Evolutionary conservation across 2,797 vertebrate species (phyloP), one percentile per base, ranked within the genome.

Genomic region (Gymnothorax javanicus): DNA sequence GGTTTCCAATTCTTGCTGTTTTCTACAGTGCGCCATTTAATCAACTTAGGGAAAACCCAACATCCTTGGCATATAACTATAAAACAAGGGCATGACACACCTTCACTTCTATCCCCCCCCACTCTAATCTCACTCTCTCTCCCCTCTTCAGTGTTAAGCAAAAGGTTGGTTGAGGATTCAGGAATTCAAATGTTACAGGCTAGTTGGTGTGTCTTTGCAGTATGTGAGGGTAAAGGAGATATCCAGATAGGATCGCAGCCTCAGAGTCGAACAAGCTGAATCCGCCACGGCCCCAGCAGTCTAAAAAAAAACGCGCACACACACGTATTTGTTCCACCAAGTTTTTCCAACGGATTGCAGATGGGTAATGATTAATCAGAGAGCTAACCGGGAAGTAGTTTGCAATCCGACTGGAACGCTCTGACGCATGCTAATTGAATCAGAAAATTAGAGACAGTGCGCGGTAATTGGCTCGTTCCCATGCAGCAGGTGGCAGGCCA

Each of bases 341-440:
- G 96, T 97, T 98, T 96, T 95, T 84, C 95, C 94, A 94, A 95
- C 96, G 96, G 96, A 96, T 97, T 96, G 96, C 98, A 99, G 98
- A 99, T 99, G 98, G 97, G 97, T 97, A 97, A 96, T 96, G 97
- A 98, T 98, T 99, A 99, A 98, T 99, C 97, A 97, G 98, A 97
- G 97, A 98, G 97, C 97, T 98, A 98, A 98, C 97, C 98, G 98
- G 98, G 98, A 99, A 99, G 98, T 98, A 99, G 97, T 98, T 98
- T 98, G 97, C 98, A 98, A 99, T 99, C 99, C 99, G 97, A 97
- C 97, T 96, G 96, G 96, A 98, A 99, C 97, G 97, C 98, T 99
- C 97, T 98, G 97, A 98, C 98, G 98, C 98, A 98, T 98, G 97
- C 96, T 99, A 99, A 99, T 98, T 99, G 97, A 99, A 99, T 99